These are phyloP conservation scores for Onychomys leucogaster DNA, from an alignment of 2,797 vertebrate species.

Conservation along the genomic window DNA sequence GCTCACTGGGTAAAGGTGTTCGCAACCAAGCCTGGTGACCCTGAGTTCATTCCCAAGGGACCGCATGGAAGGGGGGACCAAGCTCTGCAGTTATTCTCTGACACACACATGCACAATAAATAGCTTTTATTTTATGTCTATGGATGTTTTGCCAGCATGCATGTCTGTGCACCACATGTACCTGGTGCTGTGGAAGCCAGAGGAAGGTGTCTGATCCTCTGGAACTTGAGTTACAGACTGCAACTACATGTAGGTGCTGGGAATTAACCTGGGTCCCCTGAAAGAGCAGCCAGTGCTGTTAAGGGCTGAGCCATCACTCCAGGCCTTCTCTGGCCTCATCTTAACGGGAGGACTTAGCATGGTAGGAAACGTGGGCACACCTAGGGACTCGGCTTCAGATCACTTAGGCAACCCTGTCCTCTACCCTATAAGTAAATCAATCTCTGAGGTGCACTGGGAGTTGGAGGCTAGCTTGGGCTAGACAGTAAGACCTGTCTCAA, in stretches of 20 bases:
- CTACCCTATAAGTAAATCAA: background rate
- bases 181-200: background rate
- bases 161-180: background rate
- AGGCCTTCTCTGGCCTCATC: background rate
- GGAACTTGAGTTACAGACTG: background rate
- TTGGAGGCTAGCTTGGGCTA: background rate
- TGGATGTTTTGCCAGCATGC: background rate
- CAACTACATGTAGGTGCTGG: background rate
- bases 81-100: background rate
- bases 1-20: background rate
- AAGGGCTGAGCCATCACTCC: background rate
- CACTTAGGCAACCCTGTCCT: too few species aligned
- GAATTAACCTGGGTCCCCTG: background rate
- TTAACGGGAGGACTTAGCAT: background rate
- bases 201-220: background rate
- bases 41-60: background rate
- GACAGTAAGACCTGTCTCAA: background rate
- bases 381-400: background rate
- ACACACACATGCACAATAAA: background rate
- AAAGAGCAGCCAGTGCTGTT: background rate
- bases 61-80: background rate
- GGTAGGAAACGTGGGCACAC: too few species aligned
- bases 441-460: background rate
- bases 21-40: background rate
- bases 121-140: constrained; percentile 8